Evolutionary conservation across 2,888 invertebrate species (phyloP).

Genomic region (Drosophila anceps): DNA sequence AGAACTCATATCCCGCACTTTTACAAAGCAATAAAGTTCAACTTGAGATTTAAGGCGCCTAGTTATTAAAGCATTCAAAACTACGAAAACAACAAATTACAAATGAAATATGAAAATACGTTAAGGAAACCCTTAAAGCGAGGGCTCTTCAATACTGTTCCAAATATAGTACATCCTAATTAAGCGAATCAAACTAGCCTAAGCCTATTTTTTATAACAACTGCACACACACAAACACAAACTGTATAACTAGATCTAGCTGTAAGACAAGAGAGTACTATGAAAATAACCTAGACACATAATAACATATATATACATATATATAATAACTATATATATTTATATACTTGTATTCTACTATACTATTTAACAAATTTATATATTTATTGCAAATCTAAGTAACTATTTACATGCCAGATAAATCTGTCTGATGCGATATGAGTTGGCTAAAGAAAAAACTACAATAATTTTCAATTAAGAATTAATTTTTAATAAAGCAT

Average conservation of each 20-base stretch:
- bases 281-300: conserved; percentile 9
- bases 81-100: conserved; percentile 11
- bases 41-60: conserved; percentile 69
- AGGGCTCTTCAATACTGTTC: conserved; percentile 56
- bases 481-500: conserved; percentile 19
- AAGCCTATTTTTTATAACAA: conserved; percentile 15
- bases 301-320: conserved; percentile 10
- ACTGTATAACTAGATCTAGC: conserved; percentile 3
- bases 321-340: conserved; percentile 12
- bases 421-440: conserved; percentile 3
- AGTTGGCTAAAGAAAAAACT: conserved; percentile 54
- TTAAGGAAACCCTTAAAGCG: conserved; percentile 11
- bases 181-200: conserved; percentile 48
- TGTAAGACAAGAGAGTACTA: conserved; percentile 27
- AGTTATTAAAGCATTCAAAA: conserved; percentile 39
- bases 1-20: conserved; percentile 58
- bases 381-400: conserved; percentile 27
- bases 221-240: conserved; percentile 5
- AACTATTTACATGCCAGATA: conserved; percentile 52
- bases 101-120: conserved; percentile 20
- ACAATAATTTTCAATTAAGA: conserved; percentile 57
- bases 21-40: conserved; percentile 78
- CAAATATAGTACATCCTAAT: conserved; percentile 60
- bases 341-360: conserved; percentile 1
- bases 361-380: conserved; percentile 43